These are phyloP conservation scores for Drosophila subquinaria DNA, from an alignment of 2,888 invertebrate genomes.

Conservation along the genomic window DNA sequence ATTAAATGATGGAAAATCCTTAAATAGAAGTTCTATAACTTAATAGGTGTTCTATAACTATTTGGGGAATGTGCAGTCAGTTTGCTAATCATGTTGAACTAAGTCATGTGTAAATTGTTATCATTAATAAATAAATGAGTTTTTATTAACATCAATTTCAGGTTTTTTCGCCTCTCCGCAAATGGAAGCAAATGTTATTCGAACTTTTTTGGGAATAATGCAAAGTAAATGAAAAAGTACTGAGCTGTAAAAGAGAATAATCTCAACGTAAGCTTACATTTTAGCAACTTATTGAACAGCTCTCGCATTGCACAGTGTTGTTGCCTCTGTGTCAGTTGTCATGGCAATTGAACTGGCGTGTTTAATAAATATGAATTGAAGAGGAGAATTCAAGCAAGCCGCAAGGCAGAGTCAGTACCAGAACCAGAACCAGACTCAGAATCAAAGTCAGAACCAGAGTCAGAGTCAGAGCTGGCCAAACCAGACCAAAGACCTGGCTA, in stretches of 20 bases:
- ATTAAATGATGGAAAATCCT: too few species aligned
- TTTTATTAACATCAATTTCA: too few species aligned
- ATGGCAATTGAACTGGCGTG: slow-evolving; percentile 71
- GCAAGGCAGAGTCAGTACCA: slow-evolving; percentile 1
- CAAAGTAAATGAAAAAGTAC: not conserved
- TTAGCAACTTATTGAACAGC: not conserved
- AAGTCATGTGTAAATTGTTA: too few species aligned
- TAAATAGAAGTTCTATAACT: too few species aligned
- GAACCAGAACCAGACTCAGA: not conserved
- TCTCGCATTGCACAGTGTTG: slow-evolving; percentile 19
- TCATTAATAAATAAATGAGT: too few species aligned
- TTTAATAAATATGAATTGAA: slow-evolving; percentile 65
- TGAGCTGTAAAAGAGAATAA: not conserved
- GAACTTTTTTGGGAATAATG: too few species aligned
- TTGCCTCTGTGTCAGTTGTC: slow-evolving; percentile 55
- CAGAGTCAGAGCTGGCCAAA: slow-evolving; percentile 12
- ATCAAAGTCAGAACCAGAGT: not conserved
- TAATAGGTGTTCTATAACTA: too few species aligned
- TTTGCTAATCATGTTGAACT: too few species aligned
- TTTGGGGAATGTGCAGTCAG: too few species aligned
- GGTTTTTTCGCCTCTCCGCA: too few species aligned
- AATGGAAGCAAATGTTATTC: too few species aligned
- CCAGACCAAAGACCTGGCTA: slow-evolving; percentile 26
- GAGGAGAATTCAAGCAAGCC: slow-evolving; percentile 34
- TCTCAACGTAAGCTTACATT: not conserved